Conservation (phyloP, 2,113 vertebrate species). For the Triplophysa siluroides region DNA sequence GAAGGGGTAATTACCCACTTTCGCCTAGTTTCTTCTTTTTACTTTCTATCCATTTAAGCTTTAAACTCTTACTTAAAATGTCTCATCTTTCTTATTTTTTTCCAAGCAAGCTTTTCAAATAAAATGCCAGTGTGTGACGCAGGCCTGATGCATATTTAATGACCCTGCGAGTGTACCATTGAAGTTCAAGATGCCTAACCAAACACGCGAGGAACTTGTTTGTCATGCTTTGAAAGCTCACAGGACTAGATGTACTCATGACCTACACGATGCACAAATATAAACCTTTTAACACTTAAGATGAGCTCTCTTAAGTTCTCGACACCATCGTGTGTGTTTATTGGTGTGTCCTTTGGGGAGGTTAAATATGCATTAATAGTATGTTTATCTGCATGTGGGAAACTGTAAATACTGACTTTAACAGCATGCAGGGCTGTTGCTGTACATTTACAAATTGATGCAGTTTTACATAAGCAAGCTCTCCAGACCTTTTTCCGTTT, state of each 20-base stretch:
- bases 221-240: neutral
- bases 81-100: neutral
- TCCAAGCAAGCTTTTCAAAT: constrained; percentile 27
- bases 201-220: neutral
- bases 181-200: neutral
- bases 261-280: neutral
- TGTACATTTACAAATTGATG: neutral
- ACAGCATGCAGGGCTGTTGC: neutral
- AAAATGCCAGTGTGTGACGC: neutral
- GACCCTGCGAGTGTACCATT: constrained; percentile 13
- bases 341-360: neutral
- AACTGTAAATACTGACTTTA: neutral
- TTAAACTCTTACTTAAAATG: constrained; percentile 8
- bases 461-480: neutral
- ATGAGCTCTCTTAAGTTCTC: neutral
- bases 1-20: constrained; percentile 71
- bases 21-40: constrained; percentile 55
- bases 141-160: constrained; percentile 28
- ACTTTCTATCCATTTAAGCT: neutral
- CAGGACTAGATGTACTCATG: neutral
- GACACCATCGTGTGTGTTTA: neutral
- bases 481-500: neutral
- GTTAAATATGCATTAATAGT: constrained; percentile 12
- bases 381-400: neutral
- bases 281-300: neutral